A percentile compares a stretch with the other conserved stretches of the same genome.
These are phyloP conservation scores for Ptychochromis oligacanthus DNA, from an alignment of 2,113 vertebrate genomes.

Conservation along the genomic window DNA sequence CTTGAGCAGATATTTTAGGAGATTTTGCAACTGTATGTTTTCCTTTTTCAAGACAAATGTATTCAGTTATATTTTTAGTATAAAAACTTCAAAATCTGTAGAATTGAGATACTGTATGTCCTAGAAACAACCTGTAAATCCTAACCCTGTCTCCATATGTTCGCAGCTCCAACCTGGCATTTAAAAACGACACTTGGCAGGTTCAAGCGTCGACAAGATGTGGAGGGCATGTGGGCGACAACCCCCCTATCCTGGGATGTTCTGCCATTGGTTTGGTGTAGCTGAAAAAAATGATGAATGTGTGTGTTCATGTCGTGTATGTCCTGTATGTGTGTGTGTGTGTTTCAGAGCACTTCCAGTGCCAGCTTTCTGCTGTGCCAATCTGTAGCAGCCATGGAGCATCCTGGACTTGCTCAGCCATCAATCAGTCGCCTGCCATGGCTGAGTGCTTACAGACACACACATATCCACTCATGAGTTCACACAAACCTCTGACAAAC, in stretches of 20 bases:
- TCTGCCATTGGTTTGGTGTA: slow-evolving; percentile 42
- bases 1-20: background rate
- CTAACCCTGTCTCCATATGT: slow-evolving; percentile 43
- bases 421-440: slow-evolving; percentile 70
- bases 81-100: background rate
- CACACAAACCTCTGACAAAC: slow-evolving; percentile 38
- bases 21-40: background rate
- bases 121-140: slow-evolving; percentile 33
- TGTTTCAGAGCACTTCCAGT: slow-evolving; percentile 2
- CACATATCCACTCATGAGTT: slow-evolving; percentile 12
- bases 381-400: slow-evolving; percentile 71
- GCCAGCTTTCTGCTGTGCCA: slow-evolving; percentile 72
- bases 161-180: slow-evolving; percentile 48
- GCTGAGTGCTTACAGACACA: slow-evolving; percentile 47
- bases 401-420: slow-evolving; percentile 65
- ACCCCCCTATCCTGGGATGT: slow-evolving; percentile 49
- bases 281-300: slow-evolving; percentile 11
- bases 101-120: background rate
- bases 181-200: slow-evolving; percentile 57
- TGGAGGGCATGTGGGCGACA: slow-evolving; percentile 60
- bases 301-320: slow-evolving; percentile 26
- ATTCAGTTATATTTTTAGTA: background rate
- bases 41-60: background rate
- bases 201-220: slow-evolving; percentile 47
- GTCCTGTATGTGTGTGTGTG: slow-evolving; percentile 14